phyloP scores from a whole-genome alignment of 2,113 vertebrate species.

The Mormoops blainvillei region DNA sequence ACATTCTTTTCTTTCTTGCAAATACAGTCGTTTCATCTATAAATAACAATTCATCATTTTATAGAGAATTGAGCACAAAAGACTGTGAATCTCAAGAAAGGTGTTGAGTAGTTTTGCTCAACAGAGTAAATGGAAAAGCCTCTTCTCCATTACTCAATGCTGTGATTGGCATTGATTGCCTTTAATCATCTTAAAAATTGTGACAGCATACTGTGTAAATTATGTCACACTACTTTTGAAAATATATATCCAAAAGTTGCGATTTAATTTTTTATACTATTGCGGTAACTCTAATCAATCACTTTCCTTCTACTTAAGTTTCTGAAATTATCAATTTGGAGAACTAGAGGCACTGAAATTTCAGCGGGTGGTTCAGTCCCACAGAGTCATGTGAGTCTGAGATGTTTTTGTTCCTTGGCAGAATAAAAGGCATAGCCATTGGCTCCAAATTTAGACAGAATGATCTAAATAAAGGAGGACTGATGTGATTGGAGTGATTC shows the following conservation, averaged over 20 bases:
- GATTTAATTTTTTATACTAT: not conserved
- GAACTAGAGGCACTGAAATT: not conserved
- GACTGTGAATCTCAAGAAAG: not conserved
- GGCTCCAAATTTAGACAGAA: conserved; percentile 25
- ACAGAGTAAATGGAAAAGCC: not conserved
- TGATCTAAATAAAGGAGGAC: conserved; percentile 34
- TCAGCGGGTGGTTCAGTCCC: not conserved
- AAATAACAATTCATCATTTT: not conserved
- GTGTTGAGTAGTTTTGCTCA: not conserved
- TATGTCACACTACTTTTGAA: not conserved
- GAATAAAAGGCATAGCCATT: not conserved
- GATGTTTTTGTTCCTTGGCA: conserved; percentile 26
- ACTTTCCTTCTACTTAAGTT: not conserved
- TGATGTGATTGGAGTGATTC: not conserved
- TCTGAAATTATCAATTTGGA: not conserved
- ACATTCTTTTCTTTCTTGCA: not conserved
- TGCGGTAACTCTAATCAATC: not conserved
- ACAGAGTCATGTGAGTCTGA: not conserved
- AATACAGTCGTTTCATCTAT: not conserved
- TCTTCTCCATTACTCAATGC: not conserved
- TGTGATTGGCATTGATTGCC: not conserved
- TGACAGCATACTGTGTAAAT: not conserved
- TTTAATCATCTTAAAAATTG: not conserved
- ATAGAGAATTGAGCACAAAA: not conserved
- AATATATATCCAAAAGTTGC: not conserved